These are phyloP conservation scores for Coracias cyanogaster DNA, from an alignment of 2,797 vertebrate genomes.

Conservation along the genomic window DNA sequence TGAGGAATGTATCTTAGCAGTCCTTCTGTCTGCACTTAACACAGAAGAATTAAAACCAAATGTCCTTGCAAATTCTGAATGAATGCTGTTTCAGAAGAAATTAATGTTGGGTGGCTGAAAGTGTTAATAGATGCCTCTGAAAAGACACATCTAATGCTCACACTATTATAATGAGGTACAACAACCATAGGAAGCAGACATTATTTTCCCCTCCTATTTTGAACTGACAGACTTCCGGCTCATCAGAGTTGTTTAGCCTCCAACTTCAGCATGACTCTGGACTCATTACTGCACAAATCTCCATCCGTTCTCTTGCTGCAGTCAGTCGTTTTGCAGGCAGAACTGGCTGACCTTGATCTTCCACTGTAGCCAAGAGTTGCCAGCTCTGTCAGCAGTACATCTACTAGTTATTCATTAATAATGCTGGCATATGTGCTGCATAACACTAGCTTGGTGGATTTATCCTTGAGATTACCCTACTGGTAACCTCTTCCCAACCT, in stretches of 20 bases:
- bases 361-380: neutral
- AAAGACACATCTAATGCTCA: neutral
- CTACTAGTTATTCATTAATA: constrained; percentile 15
- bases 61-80: neutral
- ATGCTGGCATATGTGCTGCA: neutral
- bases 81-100: neutral
- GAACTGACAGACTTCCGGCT: neutral
- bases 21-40: neutral
- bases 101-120: neutral
- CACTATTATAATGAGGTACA: rapidly evolving
- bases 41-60: neutral
- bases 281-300: neutral
- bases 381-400: constrained; percentile 10
- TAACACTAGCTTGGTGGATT: neutral
- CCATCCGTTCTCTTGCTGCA: neutral
- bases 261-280: neutral
- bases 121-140: neutral
- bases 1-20: neutral
- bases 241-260: neutral
- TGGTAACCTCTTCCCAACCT: neutral
- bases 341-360: constrained; percentile 36
- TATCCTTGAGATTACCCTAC: constrained; percentile 6
- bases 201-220: neutral
- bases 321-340: neutral
- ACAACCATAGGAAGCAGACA: neutral